Conservation (phyloP, 2,113 vertebrate species). For the Pseudopodoces humilis region DNA sequence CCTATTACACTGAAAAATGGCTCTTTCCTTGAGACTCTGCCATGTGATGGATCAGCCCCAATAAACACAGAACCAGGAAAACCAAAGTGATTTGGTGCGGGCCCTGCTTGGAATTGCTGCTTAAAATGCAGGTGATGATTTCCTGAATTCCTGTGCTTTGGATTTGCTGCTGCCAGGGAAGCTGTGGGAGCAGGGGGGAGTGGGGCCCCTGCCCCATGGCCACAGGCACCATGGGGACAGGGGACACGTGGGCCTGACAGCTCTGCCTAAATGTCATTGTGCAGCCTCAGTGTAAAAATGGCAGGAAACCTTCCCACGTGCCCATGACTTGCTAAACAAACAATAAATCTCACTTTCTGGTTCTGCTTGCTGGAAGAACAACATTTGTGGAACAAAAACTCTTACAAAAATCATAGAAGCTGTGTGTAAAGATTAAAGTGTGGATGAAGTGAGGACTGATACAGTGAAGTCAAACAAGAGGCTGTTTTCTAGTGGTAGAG, state of each 20-base stretch:
- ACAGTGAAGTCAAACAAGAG: background rate
- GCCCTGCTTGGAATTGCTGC: background rate
- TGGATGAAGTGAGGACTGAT: background rate
- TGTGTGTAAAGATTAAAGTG: background rate
- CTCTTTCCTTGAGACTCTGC: constrained; percentile 23
- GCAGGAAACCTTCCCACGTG: background rate
- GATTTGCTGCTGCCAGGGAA: background rate
- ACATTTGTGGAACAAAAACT: background rate
- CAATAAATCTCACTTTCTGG: background rate
- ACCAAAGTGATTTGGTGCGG: background rate
- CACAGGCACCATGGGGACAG: background rate
- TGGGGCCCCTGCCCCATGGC: background rate
- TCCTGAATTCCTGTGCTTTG: background rate
- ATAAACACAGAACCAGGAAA: constrained; percentile 17
- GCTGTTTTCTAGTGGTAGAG: background rate
- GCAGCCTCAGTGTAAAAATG: background rate
- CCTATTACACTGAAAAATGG: constrained; percentile 50
- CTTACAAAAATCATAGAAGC: background rate
- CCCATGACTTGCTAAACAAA: background rate
- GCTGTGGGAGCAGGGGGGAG: background rate
- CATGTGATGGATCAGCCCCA: constrained; percentile 37
- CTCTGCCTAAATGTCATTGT: background rate
- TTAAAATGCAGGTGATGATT: background rate
- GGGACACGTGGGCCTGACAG: background rate
- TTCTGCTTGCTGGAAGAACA: background rate